Base-by-base conservation (phyloP, 2,113 vertebrate species). In the Silurus glanis region DNA sequence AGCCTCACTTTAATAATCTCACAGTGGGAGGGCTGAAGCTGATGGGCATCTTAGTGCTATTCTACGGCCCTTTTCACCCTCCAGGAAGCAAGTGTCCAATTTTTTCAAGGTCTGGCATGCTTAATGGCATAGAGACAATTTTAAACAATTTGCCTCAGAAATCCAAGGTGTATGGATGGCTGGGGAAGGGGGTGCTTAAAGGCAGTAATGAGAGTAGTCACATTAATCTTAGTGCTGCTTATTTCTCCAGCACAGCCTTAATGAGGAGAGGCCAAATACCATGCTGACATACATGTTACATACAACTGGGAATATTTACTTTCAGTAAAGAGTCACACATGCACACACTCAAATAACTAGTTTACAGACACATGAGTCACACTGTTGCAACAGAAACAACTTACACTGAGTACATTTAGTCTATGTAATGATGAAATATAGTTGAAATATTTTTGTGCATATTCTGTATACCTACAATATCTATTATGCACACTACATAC, bases 1-100 rank as follows among this genome's bases (percentile, higher is more conserved):
- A 90, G 64, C 82, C 88, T 86, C 80, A 80, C 86, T 89, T 84
- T 89, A 89, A 91, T 90, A 88, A 90, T 89, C 84, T 85, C 71
- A 53, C 86, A 53, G 78, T 86, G 88, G 89, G 90, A 89, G 85
- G 86, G 80, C 86, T 78, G 83, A 58, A 75, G 86, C 87, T 84
- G 85, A 88, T 83, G 88, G 56, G 45, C 83, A 89, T 78, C 78
- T 37, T 80, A 37, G 74, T 83, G 56, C 56, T 80, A 56, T 56
- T 56, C 72, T 62, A 72, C 6, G 53, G 80, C 69, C 69, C 25
- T 37, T 83, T 66, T 83, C 69, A 74, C 86, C 19, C 83, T 85
- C 61, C 86, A 83, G 58, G 69, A 82, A 87, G 59, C 78, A 56
- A 85, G 67, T 37, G 56, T 53, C 76, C 67, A 66, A 80, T 49